phyloP scores from a whole-genome alignment of 2,888 invertebrate genomes.

The Dioctria linearis region DNA sequence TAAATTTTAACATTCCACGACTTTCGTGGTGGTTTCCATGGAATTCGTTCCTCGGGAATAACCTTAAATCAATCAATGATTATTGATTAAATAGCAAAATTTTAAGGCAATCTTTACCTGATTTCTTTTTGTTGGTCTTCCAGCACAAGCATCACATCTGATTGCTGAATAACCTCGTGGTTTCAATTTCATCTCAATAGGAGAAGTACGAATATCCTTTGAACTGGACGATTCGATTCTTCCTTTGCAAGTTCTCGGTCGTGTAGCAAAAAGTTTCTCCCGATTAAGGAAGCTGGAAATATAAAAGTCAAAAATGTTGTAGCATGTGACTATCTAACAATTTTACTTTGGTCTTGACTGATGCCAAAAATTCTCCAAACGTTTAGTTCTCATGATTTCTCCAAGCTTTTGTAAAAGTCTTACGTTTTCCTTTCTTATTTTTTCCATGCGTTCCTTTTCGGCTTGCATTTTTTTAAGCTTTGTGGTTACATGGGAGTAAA shows the following conservation, averaged over 20 bases:
- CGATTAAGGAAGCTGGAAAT: constrained; percentile 66
- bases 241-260: constrained; percentile 62
- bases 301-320: background rate
- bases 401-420: constrained; percentile 78
- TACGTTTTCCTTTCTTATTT: constrained; percentile 80
- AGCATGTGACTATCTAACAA: background rate
- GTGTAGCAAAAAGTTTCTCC: constrained; percentile 66
- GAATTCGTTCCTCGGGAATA: constrained; percentile 69
- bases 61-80: constrained; percentile 59
- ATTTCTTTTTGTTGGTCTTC: constrained; percentile 65
- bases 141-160: constrained; percentile 67
- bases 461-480: constrained; percentile 81
- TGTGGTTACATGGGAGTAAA: constrained; percentile 77
- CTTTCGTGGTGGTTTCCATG: constrained; percentile 67
- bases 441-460: constrained; percentile 77
- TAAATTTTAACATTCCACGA: constrained; percentile 65
- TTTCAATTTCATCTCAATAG: background rate
- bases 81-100: constrained; percentile 38
- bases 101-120: constrained; percentile 59
- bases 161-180: constrained; percentile 56
- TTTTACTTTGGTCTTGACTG: constrained; percentile 75
- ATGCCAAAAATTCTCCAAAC: constrained; percentile 79
- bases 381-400: constrained; percentile 77
- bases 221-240: constrained; percentile 38
- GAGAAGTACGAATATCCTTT: background rate